Evolutionary conservation across 2,113 vertebrate genomes (phyloP).

Genomic region (Pteronura brasiliensis): DNA sequence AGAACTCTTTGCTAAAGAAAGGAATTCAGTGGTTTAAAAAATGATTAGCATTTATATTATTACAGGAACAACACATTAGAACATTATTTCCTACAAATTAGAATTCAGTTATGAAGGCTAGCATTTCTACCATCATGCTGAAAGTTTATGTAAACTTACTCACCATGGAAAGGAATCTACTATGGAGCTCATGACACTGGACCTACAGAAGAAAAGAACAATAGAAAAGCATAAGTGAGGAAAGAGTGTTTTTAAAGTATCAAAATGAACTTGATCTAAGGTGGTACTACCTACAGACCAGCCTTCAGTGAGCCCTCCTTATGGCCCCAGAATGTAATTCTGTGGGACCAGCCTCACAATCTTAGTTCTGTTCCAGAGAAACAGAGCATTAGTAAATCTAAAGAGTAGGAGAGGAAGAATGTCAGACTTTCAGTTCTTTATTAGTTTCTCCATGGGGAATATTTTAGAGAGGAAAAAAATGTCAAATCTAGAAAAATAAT

Average conservation of each 20-base stretch:
- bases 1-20: constrained; percentile 26
- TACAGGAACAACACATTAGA: not conserved
- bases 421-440: not conserved
- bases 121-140: not conserved
- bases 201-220: not conserved
- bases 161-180: not conserved
- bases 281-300: not conserved
- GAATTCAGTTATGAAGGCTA: not conserved
- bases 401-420: not conserved
- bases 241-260: not conserved
- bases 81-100: constrained; percentile 7
- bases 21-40: constrained; percentile 33
- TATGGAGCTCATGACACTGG: not conserved
- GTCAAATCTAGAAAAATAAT: not conserved
- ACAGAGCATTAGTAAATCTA: not conserved
- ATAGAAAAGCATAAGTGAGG: not conserved
- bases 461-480: not conserved
- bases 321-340: rapidly evolving
- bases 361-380: not conserved
- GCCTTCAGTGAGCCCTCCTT: not conserved
- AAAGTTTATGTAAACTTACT: constrained; percentile 23
- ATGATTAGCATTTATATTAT: constrained; percentile 60
- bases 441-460: not conserved
- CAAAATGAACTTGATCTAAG: not conserved
- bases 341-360: rapidly evolving